A percentile compares a stretch with the other conserved stretches of the same genome.
Conservation (phyloP, 1,140 invertebrate species). For the Arctopsyche grandis region DNA sequence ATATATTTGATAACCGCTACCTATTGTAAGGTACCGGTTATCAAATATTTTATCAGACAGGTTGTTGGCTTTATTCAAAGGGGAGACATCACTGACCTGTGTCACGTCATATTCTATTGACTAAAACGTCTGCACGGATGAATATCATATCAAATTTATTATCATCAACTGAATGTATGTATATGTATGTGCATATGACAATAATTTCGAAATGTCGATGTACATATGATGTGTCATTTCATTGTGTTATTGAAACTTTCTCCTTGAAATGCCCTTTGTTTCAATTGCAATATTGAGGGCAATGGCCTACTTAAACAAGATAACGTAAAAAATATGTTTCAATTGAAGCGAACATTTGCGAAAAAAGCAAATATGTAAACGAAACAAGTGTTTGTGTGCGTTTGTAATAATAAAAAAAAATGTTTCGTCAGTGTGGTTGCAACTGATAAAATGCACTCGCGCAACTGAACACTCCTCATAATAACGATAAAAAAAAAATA, state of each 20-base stretch:
- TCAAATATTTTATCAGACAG: too few relatives aligned
- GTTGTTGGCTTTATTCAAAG: too few relatives aligned
- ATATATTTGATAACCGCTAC: too few relatives aligned
- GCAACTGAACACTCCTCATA: too few relatives aligned
- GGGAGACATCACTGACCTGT: too few relatives aligned
- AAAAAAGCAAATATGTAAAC: conserved; percentile 16
- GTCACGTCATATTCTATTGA: too few relatives aligned
- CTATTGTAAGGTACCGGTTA: too few relatives aligned
- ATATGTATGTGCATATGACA: background rate
- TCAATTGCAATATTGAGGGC: conserved; percentile 31
- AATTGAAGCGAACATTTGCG: conserved; percentile 30
- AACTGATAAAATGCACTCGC: too few relatives aligned
- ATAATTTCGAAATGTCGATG: background rate
- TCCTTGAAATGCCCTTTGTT: conserved; percentile 44
- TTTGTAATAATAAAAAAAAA: background rate
- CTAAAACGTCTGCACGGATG: too few relatives aligned
- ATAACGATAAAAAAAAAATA: too few relatives aligned
- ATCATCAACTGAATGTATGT: background rate
- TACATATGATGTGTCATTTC: conserved; percentile 17
- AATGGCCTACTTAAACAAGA: conserved; percentile 42
- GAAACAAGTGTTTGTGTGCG: background rate
- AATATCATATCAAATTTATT: too few relatives aligned
- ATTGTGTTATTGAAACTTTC: conserved; percentile 31
- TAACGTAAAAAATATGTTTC: conserved; percentile 42
- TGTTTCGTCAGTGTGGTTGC: too few relatives aligned